These are phyloP conservation scores for Mirza zaza DNA, from an alignment of 2,113 vertebrate species.

Conservation along the genomic window DNA sequence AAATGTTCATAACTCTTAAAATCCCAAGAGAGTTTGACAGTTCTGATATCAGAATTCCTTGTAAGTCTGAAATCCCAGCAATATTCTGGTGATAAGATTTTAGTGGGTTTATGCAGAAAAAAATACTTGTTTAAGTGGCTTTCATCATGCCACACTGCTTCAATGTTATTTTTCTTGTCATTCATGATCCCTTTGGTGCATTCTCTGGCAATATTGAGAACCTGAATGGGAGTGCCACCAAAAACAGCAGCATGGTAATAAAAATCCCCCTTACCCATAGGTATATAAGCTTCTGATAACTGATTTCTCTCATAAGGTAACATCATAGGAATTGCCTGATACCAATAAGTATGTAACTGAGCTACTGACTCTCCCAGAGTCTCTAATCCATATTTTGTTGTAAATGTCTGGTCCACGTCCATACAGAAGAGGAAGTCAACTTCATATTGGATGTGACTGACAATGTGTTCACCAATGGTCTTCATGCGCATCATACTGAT, in stretches of 20 bases:
- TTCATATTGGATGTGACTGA: constrained; percentile 43
- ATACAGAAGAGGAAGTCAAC: constrained; percentile 77
- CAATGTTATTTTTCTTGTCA: constrained; percentile 75
- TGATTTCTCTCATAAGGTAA: constrained; percentile 80
- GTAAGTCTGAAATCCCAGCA: background rate
- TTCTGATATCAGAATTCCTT: background rate
- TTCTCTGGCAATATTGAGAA: constrained; percentile 72
- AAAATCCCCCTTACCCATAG: constrained; percentile 80
- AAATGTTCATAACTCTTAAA: background rate
- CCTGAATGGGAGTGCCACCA: constrained; percentile 75
- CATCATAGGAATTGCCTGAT: background rate
- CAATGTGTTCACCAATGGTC: constrained; percentile 58
- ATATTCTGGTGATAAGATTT: constrained; percentile 67
- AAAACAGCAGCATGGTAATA: constrained; percentile 83
- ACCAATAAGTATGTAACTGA: constrained; percentile 79
- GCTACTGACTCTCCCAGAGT: constrained; percentile 69
- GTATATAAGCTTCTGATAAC: constrained; percentile 76
- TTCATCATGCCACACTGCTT: constrained; percentile 85
- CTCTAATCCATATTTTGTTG: constrained; percentile 63
- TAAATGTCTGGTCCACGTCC: constrained; percentile 76
- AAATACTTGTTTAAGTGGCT: constrained; percentile 77
- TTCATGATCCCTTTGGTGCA: constrained; percentile 76
- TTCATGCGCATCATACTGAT: constrained; percentile 79
- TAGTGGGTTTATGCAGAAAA: constrained; percentile 63
- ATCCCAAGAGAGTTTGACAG: constrained; percentile 42